Conservation (phyloP, 2,888 invertebrate species). For the Nematopogon swammerdamellus region DNA sequence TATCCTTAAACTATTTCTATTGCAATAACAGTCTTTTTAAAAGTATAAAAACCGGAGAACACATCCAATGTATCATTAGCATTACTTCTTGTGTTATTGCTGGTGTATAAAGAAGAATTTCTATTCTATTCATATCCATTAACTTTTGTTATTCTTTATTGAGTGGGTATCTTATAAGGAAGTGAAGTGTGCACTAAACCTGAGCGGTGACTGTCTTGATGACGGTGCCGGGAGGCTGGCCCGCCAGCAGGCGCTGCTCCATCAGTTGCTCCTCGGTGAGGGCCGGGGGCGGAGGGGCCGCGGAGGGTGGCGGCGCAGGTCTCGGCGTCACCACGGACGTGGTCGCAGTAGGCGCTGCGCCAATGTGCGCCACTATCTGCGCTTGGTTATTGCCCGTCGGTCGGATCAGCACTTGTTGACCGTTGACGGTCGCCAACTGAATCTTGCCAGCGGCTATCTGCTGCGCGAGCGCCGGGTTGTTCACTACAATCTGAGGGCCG, state of each 20-base stretch:
- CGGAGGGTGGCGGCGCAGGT: conserved; percentile 11
- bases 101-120: no score
- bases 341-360: conserved; percentile 43
- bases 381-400: conserved; percentile 76
- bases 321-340: conserved; percentile 13
- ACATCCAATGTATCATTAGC: no score
- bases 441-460: conserved; percentile 81
- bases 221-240: conserved; percentile 81
- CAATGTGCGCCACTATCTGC: conserved; percentile 73
- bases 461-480: conserved; percentile 73
- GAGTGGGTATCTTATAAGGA: no score
- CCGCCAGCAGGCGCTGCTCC: conserved; percentile 70
- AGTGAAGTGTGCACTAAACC: no score
- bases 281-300: conserved; percentile 14
- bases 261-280: conserved; percentile 51
- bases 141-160: no score
- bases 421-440: conserved; percentile 79
- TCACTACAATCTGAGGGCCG: conserved; percentile 71
- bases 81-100: no score
- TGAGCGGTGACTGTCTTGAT: conserved; percentile 87
- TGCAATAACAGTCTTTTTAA: no score
- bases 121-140: no score
- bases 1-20: no score
- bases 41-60: no score
- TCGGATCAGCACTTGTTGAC: conserved; percentile 80